Base-by-base conservation (phyloP, 2,797 vertebrate genomes). In the Morelia viridis region DNA sequence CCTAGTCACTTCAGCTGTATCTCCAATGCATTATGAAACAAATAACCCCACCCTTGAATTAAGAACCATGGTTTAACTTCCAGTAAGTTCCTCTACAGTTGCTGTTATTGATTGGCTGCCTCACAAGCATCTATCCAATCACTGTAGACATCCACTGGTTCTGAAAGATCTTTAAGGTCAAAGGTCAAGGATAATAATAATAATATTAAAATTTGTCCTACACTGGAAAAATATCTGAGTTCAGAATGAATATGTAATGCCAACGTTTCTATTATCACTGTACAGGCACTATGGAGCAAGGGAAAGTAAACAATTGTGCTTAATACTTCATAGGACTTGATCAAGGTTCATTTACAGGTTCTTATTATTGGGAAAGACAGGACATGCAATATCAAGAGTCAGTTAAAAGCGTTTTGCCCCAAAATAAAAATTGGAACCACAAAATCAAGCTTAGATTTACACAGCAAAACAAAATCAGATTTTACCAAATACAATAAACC, bases 71-170 rank as follows among this genome's bases (percentile, higher is more conserved):
- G 28, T 46, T 87, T 31, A 89, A 53, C 24, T 60, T 15, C 64
- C 13, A 80, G 80, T 87, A 64, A 19, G 90, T 22, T 91, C 91
- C 91, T 91, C 93, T 19, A 92, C 93, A 46, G 60, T 88, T 12
- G 5, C 53, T 41, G 96, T 97, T 98, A 99, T 95, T 99, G 99
- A 97, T 99, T 99, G 93, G 99, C 99, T 7, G 98, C 98, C 97
- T 99, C 99, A 28, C 99, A 99, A 92, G 99, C 99, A 0, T 99
- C 99, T 90, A 99, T 99, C 99, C 99, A 99, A 84, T 99, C 99
- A 0, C 99, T 99, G 97, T 99, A 99, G 92, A 99, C 99, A 0
- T 99, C 99, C 95, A 99, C 98, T 0, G 99, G 98, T 95, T 99
- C 99, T 0, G 99, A 99, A 64, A 99, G 98, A 97, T 99, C 99